Percentiles rank a stretch among this genome's conserved stretches.
Conservation (phyloP, 2,797 vertebrate species). For the Coreius guichenoti region DNA sequence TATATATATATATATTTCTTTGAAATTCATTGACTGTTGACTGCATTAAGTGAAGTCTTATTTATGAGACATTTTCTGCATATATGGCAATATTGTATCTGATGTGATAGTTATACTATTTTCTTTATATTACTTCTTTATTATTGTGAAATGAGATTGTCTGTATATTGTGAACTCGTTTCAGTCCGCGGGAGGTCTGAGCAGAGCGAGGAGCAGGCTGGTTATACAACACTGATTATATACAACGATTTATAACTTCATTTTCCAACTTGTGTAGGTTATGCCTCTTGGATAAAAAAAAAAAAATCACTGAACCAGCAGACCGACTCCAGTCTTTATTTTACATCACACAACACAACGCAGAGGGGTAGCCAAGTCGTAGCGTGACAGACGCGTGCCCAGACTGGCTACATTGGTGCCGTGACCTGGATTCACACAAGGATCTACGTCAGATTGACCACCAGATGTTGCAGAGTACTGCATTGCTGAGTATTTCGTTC, state of each 20-base stretch:
- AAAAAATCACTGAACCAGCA: not conserved
- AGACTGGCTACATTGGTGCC: not conserved
- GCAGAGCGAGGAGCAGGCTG: too few relatives aligned
- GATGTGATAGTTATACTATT: too few relatives aligned
- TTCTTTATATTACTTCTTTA: too few relatives aligned
- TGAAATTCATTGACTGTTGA: too few relatives aligned
- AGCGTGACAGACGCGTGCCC: not conserved
- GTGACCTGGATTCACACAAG: not conserved
- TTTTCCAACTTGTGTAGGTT: not conserved
- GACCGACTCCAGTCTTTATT: not conserved
- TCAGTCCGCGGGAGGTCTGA: too few relatives aligned
- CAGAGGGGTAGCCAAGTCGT: not conserved
- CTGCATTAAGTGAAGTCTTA: too few relatives aligned
- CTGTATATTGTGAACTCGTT: too few relatives aligned
- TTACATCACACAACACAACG: not conserved
- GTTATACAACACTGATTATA: not conserved
- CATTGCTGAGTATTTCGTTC: not conserved
- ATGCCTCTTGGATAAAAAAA: too few relatives aligned
- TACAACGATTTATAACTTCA: not conserved
- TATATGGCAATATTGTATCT: too few relatives aligned
- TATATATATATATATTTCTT: too few relatives aligned
- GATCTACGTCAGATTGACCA: not conserved
- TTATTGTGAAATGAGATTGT: too few relatives aligned
- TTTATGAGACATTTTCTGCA: too few relatives aligned
- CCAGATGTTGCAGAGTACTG: not conserved